Conservation (phyloP, 1,140 invertebrate species). For the Mercenaria mercenaria region DNA sequence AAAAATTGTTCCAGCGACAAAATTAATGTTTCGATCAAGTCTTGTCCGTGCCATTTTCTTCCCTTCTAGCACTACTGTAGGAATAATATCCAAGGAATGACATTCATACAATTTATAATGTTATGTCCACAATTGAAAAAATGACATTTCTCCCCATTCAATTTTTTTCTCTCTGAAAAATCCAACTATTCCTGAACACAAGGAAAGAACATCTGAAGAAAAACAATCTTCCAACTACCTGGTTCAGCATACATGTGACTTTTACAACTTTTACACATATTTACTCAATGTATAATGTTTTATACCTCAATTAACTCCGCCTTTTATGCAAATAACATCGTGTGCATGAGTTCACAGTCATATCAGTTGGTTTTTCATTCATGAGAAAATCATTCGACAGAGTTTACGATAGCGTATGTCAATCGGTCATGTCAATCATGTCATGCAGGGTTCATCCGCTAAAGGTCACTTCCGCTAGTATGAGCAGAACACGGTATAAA, state of each 20-base stretch:
- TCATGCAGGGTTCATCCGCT: background rate
- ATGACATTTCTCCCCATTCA: too few relatives aligned
- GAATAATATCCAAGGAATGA: slow-evolving; percentile 1
- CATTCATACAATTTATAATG: background rate
- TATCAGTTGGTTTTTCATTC: slow-evolving; percentile 27
- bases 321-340: slow-evolving; percentile 30
- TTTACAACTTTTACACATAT: slow-evolving; percentile 40
- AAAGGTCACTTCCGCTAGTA: slow-evolving; percentile 31
- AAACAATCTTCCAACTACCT: too few relatives aligned
- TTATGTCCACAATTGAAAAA: background rate
- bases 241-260: background rate
- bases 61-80: background rate
- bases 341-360: background rate
- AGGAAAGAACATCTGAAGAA: too few relatives aligned
- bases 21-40: slow-evolving; percentile 40
- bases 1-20: slow-evolving; percentile 71
- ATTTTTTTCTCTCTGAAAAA: too few relatives aligned
- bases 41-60: slow-evolving; percentile 44
- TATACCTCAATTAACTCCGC: slow-evolving; percentile 28
- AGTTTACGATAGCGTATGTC: slow-evolving; percentile 19
- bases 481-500: background rate
- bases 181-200: too few relatives aligned
- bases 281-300: slow-evolving; percentile 2
- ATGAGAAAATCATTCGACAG: slow-evolving; percentile 28
- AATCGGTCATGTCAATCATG: slow-evolving; percentile 34